Base-by-base conservation (phyloP, 2,888 invertebrate species). In the Cantharis lateralis region DNA sequence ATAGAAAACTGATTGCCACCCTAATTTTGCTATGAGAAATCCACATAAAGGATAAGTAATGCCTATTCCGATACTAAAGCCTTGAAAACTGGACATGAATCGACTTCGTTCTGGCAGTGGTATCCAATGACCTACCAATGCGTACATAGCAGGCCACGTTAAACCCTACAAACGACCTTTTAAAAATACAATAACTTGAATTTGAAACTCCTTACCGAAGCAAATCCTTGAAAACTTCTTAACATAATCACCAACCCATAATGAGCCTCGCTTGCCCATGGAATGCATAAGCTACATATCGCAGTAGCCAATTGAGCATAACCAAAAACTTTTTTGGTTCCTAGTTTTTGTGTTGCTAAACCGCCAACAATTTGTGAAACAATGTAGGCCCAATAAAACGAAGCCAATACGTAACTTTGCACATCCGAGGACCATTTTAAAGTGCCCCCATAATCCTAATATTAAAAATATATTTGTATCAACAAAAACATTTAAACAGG, bases 141-240 rank as follows among this genome's bases (percentile, higher is more conserved):
- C 93, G 84, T 93, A 94, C 93, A 94, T 94, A 1, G 93, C 93
- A 13, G 93, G 93, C 93, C 93, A 94, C 11, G 93, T 94, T 74
- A 93, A 86, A 26, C 93, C 93, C 91, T 91, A 81, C 76, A 84
- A 84, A 72, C 78, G 75, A 72, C 20, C 11, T 1, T 64, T 15
- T n/a, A 69, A 64, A 71, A 15, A 32, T 15, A 15, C 15, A 18
- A 9, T 7, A 7, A 68, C 15, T 68, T 68, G 9, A 26, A n/a
- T 32, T 28, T 10, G 2, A 15, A 48, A n/a, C 48, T 48, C 48
- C 90, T 89, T 86, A 92, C 92, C 82, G 93, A 93, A 11, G 93
- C 93, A 78, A 93, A 91, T 68, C 93, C 93, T 86, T 93, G 93
- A 78, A 93, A 88, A 79, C 91, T 93, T 68, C 93, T 89, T 68